Conservation (phyloP, 2,888 invertebrate species). For the Scaptomyza reducta region DNA sequence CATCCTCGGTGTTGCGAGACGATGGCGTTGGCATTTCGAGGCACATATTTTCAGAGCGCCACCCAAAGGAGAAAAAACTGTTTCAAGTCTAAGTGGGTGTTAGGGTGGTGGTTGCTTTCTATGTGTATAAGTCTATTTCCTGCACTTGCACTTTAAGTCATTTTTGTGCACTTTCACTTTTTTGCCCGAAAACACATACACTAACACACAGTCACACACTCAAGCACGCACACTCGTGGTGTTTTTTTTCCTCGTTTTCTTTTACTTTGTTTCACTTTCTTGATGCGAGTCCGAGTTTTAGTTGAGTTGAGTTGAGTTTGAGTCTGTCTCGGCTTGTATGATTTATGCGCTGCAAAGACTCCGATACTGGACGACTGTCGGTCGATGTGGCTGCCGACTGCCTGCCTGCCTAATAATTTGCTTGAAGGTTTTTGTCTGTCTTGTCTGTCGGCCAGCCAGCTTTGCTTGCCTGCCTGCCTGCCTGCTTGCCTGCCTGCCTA, state of each 20-base stretch:
- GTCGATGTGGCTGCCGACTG: constrained; percentile 75
- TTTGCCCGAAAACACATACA: constrained; percentile 33
- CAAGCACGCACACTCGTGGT: constrained; percentile 11
- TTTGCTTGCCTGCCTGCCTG: constrained; percentile 45
- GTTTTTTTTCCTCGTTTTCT: constrained; percentile 28
- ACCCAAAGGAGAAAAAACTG: constrained; percentile 2
- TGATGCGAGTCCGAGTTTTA: constrained; percentile 21
- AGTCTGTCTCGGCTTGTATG: constrained; percentile 52
- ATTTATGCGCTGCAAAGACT: constrained; percentile 79
- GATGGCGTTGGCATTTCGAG: constrained; percentile 55
- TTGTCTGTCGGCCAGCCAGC: constrained; percentile 72
- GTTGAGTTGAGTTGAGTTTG: constrained; percentile 10
- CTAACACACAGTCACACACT: constrained; percentile 16
- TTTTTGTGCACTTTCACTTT: constrained; percentile 73
- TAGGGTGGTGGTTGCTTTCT: constrained; percentile 12
- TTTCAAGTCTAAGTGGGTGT: not conserved
- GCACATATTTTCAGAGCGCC: constrained; percentile 21
- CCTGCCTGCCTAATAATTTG: constrained; percentile 73
- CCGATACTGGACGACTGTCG: constrained; percentile 71
- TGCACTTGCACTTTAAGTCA: constrained; percentile 76
- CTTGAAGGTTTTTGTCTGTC: constrained; percentile 48
- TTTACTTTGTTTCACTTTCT: constrained; percentile 50
- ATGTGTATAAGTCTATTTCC: constrained; percentile 11
- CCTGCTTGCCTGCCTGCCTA: constrained; percentile 51
- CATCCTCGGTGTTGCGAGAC: constrained; percentile 9